These are phyloP conservation scores for Conistra vaccinii DNA, from an alignment of 2,888 invertebrate species.

Conservation along the genomic window DNA sequence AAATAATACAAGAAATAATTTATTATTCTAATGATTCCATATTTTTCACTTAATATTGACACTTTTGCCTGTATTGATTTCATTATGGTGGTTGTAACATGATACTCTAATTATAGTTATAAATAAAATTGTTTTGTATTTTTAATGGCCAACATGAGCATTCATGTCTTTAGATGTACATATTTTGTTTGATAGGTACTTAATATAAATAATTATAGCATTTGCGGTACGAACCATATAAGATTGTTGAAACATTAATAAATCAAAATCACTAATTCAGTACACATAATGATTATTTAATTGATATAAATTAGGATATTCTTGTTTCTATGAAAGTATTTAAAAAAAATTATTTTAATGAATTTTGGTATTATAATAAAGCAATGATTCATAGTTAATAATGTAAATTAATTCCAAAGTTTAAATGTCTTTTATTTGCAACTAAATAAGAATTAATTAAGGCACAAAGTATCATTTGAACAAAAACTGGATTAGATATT, in stretches of 20 bases:
- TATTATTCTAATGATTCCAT: background rate
- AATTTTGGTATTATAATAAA: constrained; percentile 59
- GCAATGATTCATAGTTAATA: constrained; percentile 59
- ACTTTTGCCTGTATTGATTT: background rate
- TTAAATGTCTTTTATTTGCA: constrained; percentile 56
- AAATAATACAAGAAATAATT: background rate
- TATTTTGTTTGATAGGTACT: constrained; percentile 26
- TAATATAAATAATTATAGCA: constrained; percentile 23
- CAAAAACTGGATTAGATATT: constrained; percentile 45
- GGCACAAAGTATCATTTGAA: constrained; percentile 18
- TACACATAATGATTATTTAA: constrained; percentile 61
- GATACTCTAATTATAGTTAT: constrained; percentile 30
- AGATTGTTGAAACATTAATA: constrained; percentile 35
- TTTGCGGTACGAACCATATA: constrained; percentile 13
- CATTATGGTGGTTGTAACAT: constrained; percentile 6
- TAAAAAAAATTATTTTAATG: constrained; percentile 43
- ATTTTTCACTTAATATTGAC: background rate
- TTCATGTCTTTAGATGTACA: constrained; percentile 12
- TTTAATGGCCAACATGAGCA: constrained; percentile 12
- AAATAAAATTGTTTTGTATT: constrained; percentile 24
- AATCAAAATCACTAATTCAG: constrained; percentile 43
- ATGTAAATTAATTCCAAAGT: constrained; percentile 60
- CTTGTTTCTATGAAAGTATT: constrained; percentile 53
- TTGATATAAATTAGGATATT: constrained; percentile 58
- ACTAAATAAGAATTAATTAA: constrained; percentile 55